A percentile compares a stretch with the other conserved stretches of the same genome.
Evolutionary conservation across 2,888 invertebrate species (phyloP).

Genomic region (Venustoraphidia nigricollis): DNA sequence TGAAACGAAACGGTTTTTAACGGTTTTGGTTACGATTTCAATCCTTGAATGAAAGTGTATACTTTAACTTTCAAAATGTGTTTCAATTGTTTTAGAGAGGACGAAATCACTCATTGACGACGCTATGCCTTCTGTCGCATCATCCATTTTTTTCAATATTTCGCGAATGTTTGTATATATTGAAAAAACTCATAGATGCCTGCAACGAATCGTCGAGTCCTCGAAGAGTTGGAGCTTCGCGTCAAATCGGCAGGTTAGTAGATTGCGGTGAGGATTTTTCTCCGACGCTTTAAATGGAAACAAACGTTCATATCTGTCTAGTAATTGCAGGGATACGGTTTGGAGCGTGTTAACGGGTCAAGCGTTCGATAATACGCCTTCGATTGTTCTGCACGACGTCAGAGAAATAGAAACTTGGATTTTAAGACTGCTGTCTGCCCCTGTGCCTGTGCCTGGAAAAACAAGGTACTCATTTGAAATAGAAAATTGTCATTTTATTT

Average conservation of each 20-base stretch:
- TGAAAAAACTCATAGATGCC: constrained; percentile 92
- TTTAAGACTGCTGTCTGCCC: constrained; percentile 83
- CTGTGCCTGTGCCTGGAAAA: constrained; percentile 95
- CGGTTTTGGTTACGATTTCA: no score
- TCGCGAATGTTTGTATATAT: constrained; percentile 89
- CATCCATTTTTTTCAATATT: constrained; percentile 99
- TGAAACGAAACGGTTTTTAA: no score
- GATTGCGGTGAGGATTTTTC: background rate
- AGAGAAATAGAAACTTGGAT: constrained; percentile 99
- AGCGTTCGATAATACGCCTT: constrained; percentile 62
- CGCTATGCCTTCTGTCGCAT: constrained; percentile 93
- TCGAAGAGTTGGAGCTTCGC: constrained; percentile 75
- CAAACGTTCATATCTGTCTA: background rate
- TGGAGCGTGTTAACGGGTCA: constrained; percentile 90
- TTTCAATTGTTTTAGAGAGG: constrained; percentile 44
- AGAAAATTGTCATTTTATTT: constrained; percentile 4
- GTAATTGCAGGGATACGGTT: constrained; percentile 65
- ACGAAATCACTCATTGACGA: constrained; percentile 88
- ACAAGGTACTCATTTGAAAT: constrained; percentile 44
- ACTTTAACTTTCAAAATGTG: constrained; percentile 1
- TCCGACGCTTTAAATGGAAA: background rate
- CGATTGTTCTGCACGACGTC: constrained; percentile 88
- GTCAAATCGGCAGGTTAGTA: constrained; percentile 60
- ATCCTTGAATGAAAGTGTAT: background rate
- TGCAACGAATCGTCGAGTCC: constrained; percentile 91